Evolutionary conservation across 2,113 vertebrate species (phyloP).

Genomic region (Sorex fumeus): DNA sequence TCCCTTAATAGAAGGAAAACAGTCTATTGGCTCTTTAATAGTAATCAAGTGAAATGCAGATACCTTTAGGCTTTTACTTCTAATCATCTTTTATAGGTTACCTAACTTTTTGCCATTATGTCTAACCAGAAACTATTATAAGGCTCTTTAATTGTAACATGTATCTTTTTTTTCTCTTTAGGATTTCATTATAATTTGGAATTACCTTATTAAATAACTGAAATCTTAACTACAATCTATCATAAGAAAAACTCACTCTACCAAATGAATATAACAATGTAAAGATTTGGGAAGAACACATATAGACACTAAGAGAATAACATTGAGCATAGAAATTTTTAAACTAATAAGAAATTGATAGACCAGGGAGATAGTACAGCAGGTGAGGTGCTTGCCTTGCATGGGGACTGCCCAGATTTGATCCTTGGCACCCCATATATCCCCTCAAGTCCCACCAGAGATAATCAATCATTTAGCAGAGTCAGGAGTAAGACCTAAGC

Average conservation of each 20-base stretch:
- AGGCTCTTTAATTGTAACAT: constrained; percentile 15
- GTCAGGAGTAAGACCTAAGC: no score
- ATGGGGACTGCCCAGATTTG: no score
- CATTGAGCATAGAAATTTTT: background rate
- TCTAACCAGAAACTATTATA: constrained; percentile 41
- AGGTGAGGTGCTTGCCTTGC: no score
- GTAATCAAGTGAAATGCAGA: constrained; percentile 53
- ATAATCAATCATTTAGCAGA: no score
- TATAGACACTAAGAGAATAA: background rate
- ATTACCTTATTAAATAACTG: constrained; percentile 31
- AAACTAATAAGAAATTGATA: constrained; percentile 32
- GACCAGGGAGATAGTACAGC: no score
- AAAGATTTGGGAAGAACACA: background rate
- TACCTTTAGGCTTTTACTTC: constrained; percentile 62
- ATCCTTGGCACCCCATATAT: no score
- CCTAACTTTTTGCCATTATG: constrained; percentile 37
- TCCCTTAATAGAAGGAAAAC: constrained; percentile 66
- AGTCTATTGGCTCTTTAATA: constrained; percentile 47
- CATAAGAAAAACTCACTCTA: background rate
- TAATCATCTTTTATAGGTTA: constrained; percentile 56
- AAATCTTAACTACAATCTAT: background rate
- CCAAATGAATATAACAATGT: background rate
- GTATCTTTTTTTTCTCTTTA: constrained; percentile 1
- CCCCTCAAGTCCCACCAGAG: no score
- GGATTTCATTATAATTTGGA: constrained; percentile 25